Evolutionary conservation across 2,113 vertebrate genomes (phyloP).

Genomic region (Lampris incognitus): DNA sequence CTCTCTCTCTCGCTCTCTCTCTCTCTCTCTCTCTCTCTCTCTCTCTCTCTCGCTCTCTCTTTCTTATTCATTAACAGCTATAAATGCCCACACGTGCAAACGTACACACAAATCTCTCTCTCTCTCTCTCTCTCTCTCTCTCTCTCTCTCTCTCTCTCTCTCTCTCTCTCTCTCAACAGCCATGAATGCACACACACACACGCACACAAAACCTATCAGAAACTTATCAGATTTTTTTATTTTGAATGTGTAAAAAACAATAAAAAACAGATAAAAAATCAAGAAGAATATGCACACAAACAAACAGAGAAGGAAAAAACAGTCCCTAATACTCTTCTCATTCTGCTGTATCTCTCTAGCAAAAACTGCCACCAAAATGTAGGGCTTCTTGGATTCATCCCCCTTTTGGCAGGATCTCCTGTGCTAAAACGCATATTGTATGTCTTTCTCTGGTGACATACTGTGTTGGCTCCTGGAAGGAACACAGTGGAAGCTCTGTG

Average conservation of each 20-base stretch:
- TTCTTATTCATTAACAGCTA: too few relatives aligned
- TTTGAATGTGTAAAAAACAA: too few relatives aligned
- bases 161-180: too few relatives aligned
- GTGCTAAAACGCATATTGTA: conserved; percentile 39
- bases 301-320: neutral
- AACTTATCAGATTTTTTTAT: neutral
- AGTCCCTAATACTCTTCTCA: conserved; percentile 17
- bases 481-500: conserved; percentile 45
- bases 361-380: conserved; percentile 40
- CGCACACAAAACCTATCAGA: neutral
- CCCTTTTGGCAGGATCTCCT: conserved; percentile 37
- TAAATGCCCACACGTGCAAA: too few relatives aligned
- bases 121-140: too few relatives aligned
- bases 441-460: conserved; percentile 1
- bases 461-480: conserved; percentile 21
- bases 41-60: too few relatives aligned
- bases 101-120: too few relatives aligned
- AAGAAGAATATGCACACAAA: neutral
- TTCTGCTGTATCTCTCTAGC: conserved; percentile 27
- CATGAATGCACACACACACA: neutral
- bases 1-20: neutral
- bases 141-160: too few relatives aligned
- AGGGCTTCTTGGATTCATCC: conserved; percentile 43
- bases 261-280: too few relatives aligned
- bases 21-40: too few relatives aligned